A percentile compares a stretch with the other conserved stretches of the same genome.
These are phyloP conservation scores for Anarhynchus alexandrinus DNA, from an alignment of 2,113 vertebrate genomes.

Conservation along the genomic window DNA sequence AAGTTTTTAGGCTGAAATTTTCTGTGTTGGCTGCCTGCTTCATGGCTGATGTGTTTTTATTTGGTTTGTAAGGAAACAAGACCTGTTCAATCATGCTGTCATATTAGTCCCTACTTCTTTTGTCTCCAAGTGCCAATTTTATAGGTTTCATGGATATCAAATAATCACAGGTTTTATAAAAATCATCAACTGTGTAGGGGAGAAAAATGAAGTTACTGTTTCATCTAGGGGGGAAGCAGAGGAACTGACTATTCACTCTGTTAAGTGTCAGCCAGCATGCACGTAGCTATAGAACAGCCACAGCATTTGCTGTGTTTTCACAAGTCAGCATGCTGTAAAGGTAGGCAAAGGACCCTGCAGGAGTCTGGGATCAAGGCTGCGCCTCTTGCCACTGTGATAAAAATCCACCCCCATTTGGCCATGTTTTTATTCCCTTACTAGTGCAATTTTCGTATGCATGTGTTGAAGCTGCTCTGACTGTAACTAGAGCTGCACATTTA, in stretches of 20 bases:
- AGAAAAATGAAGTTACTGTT: not conserved
- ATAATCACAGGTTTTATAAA: not conserved
- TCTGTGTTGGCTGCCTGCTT: not conserved
- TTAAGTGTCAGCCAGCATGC: not conserved
- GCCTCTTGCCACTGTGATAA: not conserved
- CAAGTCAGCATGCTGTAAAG: not conserved
- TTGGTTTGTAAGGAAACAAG: not conserved
- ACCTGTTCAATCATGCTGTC: not conserved
- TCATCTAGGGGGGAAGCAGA: not conserved
- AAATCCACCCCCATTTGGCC: not conserved
- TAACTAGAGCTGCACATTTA: not conserved
- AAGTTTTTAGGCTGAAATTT: not conserved
- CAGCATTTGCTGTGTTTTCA: not conserved
- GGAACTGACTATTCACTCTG: not conserved
- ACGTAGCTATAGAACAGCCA: not conserved
- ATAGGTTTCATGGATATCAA: not conserved
- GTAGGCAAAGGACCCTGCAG: not conserved
- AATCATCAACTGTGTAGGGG: accelerated
- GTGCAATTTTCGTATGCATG: accelerated
- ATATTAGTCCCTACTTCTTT: not conserved
- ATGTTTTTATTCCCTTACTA: not conserved
- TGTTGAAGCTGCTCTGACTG: not conserved
- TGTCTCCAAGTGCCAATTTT: not conserved
- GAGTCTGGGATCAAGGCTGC: not conserved
- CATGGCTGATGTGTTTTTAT: not conserved